These are phyloP conservation scores for Catharus fuscescens DNA, from an alignment of 2,113 vertebrate genomes.

Conservation along the genomic window DNA sequence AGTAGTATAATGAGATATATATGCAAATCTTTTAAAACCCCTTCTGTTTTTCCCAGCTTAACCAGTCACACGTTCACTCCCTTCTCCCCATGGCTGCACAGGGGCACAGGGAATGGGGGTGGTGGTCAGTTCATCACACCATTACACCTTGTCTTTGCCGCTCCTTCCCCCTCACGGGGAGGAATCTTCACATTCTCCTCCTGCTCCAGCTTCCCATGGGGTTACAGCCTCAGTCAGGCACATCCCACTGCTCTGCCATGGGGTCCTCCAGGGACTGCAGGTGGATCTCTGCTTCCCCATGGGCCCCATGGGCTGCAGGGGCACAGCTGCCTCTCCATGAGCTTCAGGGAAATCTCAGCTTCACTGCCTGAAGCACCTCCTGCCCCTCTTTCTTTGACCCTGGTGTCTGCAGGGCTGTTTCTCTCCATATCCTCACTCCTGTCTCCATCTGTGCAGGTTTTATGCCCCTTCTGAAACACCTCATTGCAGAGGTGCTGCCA, in stretches of 20 bases:
- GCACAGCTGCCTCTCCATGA: background rate
- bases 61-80: background rate
- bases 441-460: background rate
- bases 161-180: background rate
- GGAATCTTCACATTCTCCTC: background rate
- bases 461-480: background rate
- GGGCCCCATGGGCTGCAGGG: background rate
- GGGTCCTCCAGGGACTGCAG: background rate
- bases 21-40: background rate
- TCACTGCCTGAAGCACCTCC: background rate
- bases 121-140: background rate
- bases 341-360: background rate
- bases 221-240: background rate
- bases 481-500: background rate
- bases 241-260: background rate
- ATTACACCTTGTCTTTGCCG: background rate
- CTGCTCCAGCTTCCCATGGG: background rate
- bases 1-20: background rate
- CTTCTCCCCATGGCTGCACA: background rate
- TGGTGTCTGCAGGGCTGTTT: background rate
- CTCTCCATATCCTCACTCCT: background rate
- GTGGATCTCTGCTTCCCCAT: background rate
- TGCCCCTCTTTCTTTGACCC: background rate
- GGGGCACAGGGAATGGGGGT: background rate
- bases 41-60: background rate